Percentiles rank a stretch among this genome's conserved stretches.
Conservation (phyloP, 1,140 invertebrate genomes). For the Copidosoma floridanum region DNA sequence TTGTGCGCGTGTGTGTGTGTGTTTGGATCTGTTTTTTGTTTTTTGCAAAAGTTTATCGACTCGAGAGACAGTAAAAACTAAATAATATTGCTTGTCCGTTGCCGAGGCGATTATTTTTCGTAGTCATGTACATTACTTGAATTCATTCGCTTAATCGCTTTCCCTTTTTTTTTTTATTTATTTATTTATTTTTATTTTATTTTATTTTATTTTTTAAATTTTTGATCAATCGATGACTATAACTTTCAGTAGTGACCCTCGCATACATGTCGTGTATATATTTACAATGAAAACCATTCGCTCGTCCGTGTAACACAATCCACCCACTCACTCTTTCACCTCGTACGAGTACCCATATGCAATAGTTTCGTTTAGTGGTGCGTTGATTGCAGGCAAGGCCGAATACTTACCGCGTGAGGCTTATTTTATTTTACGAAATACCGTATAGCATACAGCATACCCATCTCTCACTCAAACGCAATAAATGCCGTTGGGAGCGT, state of each 20-base stretch:
- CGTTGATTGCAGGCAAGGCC: slow-evolving; percentile 40
- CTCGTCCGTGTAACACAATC: slow-evolving; percentile 13
- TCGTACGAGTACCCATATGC: slow-evolving; percentile 1
- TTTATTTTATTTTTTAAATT: no score
- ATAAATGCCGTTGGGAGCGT: neutral
- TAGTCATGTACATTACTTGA: no score
- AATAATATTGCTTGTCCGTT: slow-evolving; percentile 55
- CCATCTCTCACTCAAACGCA: no score
- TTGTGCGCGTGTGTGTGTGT: no score
- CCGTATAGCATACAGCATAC: no score
- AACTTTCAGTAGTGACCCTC: no score
- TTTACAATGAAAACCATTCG: slow-evolving; percentile 38
- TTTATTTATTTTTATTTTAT: no score
- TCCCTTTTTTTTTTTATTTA: slow-evolving; percentile 19
- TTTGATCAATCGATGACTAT: no score
- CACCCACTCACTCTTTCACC: slow-evolving; percentile 6
- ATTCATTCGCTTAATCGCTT: slow-evolving; percentile 24
- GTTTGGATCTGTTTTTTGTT: neutral
- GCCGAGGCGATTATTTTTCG: slow-evolving; percentile 40
- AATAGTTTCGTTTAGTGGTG: slow-evolving; percentile 32
- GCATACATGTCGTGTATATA: no score
- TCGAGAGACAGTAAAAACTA: slow-evolving; percentile 51
- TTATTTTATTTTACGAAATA: no score
- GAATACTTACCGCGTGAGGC: no score
- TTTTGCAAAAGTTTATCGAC: slow-evolving; percentile 33